These are phyloP conservation scores for Acromyrmex heyeri DNA, from an alignment of 1,140 invertebrate genomes.

Conservation along the genomic window DNA sequence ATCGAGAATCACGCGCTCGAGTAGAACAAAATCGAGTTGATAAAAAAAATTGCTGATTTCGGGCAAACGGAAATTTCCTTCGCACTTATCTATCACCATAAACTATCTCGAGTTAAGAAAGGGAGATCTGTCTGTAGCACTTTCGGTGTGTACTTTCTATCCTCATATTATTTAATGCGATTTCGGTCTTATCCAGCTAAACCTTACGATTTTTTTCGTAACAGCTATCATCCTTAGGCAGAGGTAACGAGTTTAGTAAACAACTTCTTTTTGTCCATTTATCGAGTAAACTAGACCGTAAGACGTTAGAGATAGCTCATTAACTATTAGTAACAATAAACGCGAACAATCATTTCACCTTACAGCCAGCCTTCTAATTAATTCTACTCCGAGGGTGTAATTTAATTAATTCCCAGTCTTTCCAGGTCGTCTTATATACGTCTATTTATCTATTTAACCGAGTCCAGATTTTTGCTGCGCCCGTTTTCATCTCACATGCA, in stretches of 20 bases:
- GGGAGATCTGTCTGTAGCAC: slow-evolving; percentile 49
- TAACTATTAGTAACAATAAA: slow-evolving; percentile 77
- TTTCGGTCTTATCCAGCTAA: slow-evolving; percentile 66
- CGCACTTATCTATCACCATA: slow-evolving; percentile 25
- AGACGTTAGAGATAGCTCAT: slow-evolving; percentile 72
- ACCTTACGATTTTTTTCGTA: slow-evolving; percentile 52
- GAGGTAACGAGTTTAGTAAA: slow-evolving; percentile 73
- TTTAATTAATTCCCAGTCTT: slow-evolving; percentile 70
- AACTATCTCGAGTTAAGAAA: slow-evolving; percentile 36
- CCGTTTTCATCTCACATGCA: slow-evolving; percentile 29
- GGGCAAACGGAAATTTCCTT: slow-evolving; percentile 48
- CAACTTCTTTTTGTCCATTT: slow-evolving; percentile 60
- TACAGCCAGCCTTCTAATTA: slow-evolving; percentile 66
- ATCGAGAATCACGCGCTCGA: slow-evolving; percentile 28
- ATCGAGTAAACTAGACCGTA: slow-evolving; percentile 76
- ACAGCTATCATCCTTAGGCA: slow-evolving; percentile 72
- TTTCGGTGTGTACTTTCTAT: slow-evolving; percentile 60
- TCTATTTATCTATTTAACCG: slow-evolving; percentile 72
- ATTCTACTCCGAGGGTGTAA: slow-evolving; percentile 55
- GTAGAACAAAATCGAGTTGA: slow-evolving; percentile 8
- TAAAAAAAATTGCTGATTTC: neutral
- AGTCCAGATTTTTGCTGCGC: slow-evolving; percentile 55
- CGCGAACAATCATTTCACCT: slow-evolving; percentile 68
- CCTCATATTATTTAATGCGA: slow-evolving; percentile 41
- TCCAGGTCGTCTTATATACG: slow-evolving; percentile 66